Conservation (phyloP, 2,888 invertebrate species). For the Patella ulyssiponensis region DNA sequence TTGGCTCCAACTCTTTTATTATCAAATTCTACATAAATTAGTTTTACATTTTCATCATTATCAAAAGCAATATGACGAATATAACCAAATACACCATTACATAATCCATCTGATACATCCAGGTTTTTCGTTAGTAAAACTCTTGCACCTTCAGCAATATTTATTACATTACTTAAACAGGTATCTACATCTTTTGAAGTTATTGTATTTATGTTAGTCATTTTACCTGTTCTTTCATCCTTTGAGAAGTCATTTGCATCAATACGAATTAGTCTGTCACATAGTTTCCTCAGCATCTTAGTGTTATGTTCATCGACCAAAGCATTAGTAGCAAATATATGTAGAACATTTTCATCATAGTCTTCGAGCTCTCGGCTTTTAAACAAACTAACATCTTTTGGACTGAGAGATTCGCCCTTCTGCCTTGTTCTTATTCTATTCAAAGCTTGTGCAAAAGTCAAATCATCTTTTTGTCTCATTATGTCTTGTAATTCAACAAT, state of each 20-base stretch:
- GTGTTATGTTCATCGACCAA: slow-evolving; percentile 27
- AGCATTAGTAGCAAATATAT: slow-evolving; percentile 32
- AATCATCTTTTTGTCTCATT: slow-evolving; percentile 32
- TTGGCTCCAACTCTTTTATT: slow-evolving; percentile 21
- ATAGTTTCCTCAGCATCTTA: slow-evolving; percentile 14
- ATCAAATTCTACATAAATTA: slow-evolving; percentile 28
- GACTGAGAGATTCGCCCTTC: slow-evolving; percentile 10
- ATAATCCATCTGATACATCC: background rate
- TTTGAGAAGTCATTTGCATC: slow-evolving; percentile 29
- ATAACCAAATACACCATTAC: slow-evolving; percentile 20
- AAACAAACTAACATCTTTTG: slow-evolving; percentile 16
- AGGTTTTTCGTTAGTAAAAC: slow-evolving; percentile 3
- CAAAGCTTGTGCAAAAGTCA: slow-evolving; percentile 24
- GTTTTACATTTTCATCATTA: background rate
- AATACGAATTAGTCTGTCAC: slow-evolving; percentile 15
- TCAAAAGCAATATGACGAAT: slow-evolving; percentile 7
- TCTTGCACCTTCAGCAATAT: slow-evolving; percentile 12
- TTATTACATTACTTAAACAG: slow-evolving; percentile 10
- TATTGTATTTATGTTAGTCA: background rate
- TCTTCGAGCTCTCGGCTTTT: slow-evolving; percentile 20
- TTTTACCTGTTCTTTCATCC: slow-evolving; percentile 25
- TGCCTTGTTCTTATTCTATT: slow-evolving; percentile 27
- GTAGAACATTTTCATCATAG: slow-evolving; percentile 21
- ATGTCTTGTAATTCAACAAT: slow-evolving; percentile 28
- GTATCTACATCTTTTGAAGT: background rate